A percentile compares a stretch with the other conserved stretches of the same genome.
Conservation (phyloP, 2,888 invertebrate species). For the Lottia gigantea region DNA sequence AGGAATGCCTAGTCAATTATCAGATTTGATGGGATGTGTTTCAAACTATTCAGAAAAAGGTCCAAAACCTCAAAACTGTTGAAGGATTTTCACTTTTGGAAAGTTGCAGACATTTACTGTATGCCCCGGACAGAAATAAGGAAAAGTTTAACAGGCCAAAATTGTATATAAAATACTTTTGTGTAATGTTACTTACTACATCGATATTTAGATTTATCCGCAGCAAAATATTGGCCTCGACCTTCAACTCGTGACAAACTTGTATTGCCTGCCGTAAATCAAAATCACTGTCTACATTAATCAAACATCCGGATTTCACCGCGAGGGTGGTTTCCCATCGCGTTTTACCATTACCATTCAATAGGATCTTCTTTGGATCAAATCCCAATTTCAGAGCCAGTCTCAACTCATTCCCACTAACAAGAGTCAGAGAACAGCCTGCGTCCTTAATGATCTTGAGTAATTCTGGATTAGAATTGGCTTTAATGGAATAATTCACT, state of each 20-base stretch:
- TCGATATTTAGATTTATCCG: slow-evolving; percentile 65
- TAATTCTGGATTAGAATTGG: slow-evolving; percentile 61
- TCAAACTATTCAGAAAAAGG: no score
- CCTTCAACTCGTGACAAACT: slow-evolving; percentile 39
- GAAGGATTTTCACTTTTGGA: no score
- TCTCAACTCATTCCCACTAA: slow-evolving; percentile 67
- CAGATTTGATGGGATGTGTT: no score
- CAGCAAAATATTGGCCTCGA: slow-evolving; percentile 56
- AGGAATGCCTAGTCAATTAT: no score
- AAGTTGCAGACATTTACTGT: no score
- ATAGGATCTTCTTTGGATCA: slow-evolving; percentile 54
- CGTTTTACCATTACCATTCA: slow-evolving; percentile 68
- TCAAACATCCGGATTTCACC: slow-evolving; percentile 56
- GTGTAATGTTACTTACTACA: slow-evolving; percentile 37
- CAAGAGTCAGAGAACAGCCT: slow-evolving; percentile 53
- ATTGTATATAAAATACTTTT: not conserved
- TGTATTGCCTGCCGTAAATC: slow-evolving; percentile 62
- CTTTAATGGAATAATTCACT: slow-evolving; percentile 66
- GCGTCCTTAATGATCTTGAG: slow-evolving; percentile 50
- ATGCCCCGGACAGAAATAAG: no score
- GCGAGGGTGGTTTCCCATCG: slow-evolving; percentile 66
- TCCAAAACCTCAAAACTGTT: no score
- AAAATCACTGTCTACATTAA: slow-evolving; percentile 68
- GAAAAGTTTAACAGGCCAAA: no score
- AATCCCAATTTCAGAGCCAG: slow-evolving; percentile 65